Evolutionary conservation across 2,888 invertebrate species (phyloP), one percentile per base, ranked within the genome.

Genomic region (Biston betularia): DNA sequence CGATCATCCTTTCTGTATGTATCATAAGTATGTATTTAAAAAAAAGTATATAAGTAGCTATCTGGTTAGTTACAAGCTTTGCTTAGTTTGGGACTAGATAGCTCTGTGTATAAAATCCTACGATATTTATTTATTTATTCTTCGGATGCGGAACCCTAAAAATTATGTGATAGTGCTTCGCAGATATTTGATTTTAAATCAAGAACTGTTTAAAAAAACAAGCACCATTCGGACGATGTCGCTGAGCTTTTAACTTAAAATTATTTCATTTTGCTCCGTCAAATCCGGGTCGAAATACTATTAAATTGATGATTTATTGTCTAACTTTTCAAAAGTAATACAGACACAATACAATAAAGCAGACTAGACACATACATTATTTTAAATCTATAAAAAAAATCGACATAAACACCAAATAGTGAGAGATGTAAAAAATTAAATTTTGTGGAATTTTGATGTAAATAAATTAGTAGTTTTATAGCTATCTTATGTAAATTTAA

Each of bases 361-460:
- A 54, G 56, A 55, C 69, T 44, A 61, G n/a, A 54, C 57, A 24
- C 58, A 63, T 67, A 44, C 35, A 54, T 58, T 58, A 64, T 48
- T 63, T 48, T 8, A 56, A 50, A 48, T 58, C 48, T 33, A 45
- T 34, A 8, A 0, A 0, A 33, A 9, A 55, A 44, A 14, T 10
- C 44, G 48, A 38, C 15, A 8, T 9, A 57, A n/a, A 48, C 40
- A 42, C n/a, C 38, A 8, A 35, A 12, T 8, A 33, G 6, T 24
- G 42, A 14, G 10, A 56, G 33, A 14, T 38, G 1, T 5, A 34
- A 1, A 33, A 42, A 40, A 58, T 33, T 40, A n/a, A 50, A 49
- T 24, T 24, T 8, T 33, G 11, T 46, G 11, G 24, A 10, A 49
- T 49, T 42, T 33, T 40, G n/a, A 58, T 49, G 38, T 38, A 40